Evolutionary conservation across 2,888 invertebrate species (phyloP).

Genomic region (Periphyllus acericola): DNA sequence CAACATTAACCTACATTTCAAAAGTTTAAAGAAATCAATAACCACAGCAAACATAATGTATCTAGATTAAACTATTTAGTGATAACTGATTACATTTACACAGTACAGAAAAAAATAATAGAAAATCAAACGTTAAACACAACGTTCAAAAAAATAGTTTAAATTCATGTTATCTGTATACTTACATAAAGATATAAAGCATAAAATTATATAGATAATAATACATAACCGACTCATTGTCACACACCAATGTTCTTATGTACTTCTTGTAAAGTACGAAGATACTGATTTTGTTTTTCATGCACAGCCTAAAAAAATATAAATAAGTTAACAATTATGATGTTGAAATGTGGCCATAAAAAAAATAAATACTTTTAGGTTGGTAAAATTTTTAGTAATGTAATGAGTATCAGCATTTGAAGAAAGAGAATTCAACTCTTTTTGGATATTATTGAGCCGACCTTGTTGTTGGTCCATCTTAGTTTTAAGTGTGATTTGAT

Average conservation of each 20-base stretch:
- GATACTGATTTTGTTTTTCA: constrained; percentile 66
- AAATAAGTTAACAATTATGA: neutral
- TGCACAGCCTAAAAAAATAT: constrained; percentile 66
- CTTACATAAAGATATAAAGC: constrained; percentile 18
- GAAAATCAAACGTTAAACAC: too few relatives aligned
- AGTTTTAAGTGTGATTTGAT: constrained; percentile 66
- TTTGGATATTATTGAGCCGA: constrained; percentile 66
- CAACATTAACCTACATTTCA: too few relatives aligned
- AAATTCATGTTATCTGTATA: neutral
- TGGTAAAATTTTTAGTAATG: constrained; percentile 65
- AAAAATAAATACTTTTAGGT: constrained; percentile 65
- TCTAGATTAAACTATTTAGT: neutral
- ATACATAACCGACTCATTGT: neutral
- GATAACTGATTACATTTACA: neutral
- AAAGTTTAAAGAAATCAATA: neutral
- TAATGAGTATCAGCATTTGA: constrained; percentile 52
- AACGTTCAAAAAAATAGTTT: neutral
- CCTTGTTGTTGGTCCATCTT: constrained; percentile 66
- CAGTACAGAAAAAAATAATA: neutral
- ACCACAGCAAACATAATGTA: neutral
- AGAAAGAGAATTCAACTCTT: constrained; percentile 66
- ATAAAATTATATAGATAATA: constrained; percentile 1
- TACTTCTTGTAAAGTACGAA: constrained; percentile 67
- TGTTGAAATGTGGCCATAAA: neutral
- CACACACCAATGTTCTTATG: constrained; percentile 64